These are phyloP conservation scores for Rhinichthys klamathensis DNA, from an alignment of 2,113 vertebrate species.

Conservation along the genomic window DNA sequence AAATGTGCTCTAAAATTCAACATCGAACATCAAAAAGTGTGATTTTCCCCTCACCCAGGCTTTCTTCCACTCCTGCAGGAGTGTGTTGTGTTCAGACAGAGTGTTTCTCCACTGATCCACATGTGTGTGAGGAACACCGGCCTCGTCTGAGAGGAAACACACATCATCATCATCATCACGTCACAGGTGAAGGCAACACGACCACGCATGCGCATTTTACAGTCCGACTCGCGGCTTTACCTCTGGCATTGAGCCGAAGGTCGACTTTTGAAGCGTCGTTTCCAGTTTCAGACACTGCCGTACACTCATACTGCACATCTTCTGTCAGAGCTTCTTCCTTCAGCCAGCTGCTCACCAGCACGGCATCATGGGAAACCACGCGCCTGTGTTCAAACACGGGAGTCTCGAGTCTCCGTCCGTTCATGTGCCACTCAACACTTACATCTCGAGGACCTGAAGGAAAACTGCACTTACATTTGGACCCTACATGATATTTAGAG, in stretches of 20 bases:
- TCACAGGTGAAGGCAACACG: neutral
- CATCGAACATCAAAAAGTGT: neutral
- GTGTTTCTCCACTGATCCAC: slow-evolving; percentile 83
- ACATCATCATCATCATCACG: neutral
- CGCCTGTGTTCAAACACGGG: slow-evolving; percentile 75
- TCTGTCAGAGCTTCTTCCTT: slow-evolving; percentile 75
- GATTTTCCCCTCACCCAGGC: slow-evolving; percentile 80
- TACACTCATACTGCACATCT: slow-evolving; percentile 83
- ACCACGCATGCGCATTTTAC: neutral
- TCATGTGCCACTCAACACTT: slow-evolving; percentile 86
- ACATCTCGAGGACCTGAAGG: slow-evolving; percentile 82
- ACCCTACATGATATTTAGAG: neutral
- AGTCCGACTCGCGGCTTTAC: slow-evolving; percentile 52
- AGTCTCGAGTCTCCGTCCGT: slow-evolving; percentile 74
- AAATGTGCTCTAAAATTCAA: neutral
- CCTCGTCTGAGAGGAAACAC: slow-evolving; percentile 73
- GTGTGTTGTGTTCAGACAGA: slow-evolving; percentile 80
- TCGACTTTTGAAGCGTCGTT: slow-evolving; percentile 74
- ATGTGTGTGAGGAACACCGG: slow-evolving; percentile 76
- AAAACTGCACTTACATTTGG: slow-evolving; percentile 39
- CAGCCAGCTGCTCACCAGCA: slow-evolving; percentile 88
- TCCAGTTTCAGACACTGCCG: slow-evolving; percentile 76
- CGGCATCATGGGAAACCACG: slow-evolving; percentile 68
- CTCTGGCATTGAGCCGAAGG: slow-evolving; percentile 75
- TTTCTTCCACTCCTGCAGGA: slow-evolving; percentile 87